Base-by-base conservation (phyloP, 2,888 invertebrate genomes). In the Hypselothyrea guttata region DNA sequence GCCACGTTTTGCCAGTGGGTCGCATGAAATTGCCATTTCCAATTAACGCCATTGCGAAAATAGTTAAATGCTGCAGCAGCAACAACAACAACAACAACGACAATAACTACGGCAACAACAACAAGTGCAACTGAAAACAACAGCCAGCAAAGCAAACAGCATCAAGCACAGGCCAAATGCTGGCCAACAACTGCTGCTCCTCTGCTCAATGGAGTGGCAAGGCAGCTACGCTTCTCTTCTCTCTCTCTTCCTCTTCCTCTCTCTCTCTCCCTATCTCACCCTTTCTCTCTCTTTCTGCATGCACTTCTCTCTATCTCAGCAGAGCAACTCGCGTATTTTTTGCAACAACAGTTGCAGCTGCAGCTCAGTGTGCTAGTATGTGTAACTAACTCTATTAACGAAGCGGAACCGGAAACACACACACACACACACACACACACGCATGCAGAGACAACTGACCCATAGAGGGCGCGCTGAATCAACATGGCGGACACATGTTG, bases 371-470 rank as follows among this genome's bases (percentile, higher is more conserved):
- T 37, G 18, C 49, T 30, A 59, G 68, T 76, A 75, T 86, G 75
- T 86, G 83, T 83, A 83, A 86, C 87, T 87, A 87, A 86, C 86
- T 87, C 86, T 82, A 87, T 86, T 86, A 87, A 84, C 87, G 75
- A 86, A 86, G 73, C 87, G 86, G 82, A 86, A 82, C 79, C 83
- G 83, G 76, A 84, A 79, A 71, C 58, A 69, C 67, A 59, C 47
- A 54, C 58, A 48, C 62, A 53, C 37, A 41, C 54, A 35, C 18
- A 53, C 40, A 62, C 37, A 49, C 35, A 22, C 45, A 60, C 52
- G 44, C 48, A 22, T 7, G 7, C 16, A 56, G 47, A 45, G 31
- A 31, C 38, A 40, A 18, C 18, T 42, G n/a, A 34, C 35, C 13
- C 33, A 34, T 16, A 13, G 11, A n/a, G 34, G 15, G 42, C 22